Evolutionary conservation across 2,797 vertebrate species (phyloP), one percentile per base, ranked within the genome.

Genomic region (Parauchenoglanis ngamensis): DNA sequence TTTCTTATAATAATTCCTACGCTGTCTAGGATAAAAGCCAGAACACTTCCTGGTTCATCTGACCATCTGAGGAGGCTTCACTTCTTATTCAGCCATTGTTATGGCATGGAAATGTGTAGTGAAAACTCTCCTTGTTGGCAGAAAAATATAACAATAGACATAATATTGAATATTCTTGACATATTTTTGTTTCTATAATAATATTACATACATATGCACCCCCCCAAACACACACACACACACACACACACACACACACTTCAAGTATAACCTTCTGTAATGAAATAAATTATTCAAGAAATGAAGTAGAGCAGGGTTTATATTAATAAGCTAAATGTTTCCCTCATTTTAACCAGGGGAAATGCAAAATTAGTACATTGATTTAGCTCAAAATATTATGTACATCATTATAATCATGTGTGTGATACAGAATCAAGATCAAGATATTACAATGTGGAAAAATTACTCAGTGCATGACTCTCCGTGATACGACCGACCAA

Each of bases 381-480:
- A 87, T 88, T 77, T 83, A 77, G 56, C 59, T 67, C 1, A 75
- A 85, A 86, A 82, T 85, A 70, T 72, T 86, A 61, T 68, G 56
- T 75, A 61, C 61, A 61, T 83, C 35, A 73, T 21, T 85, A 83
- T 87, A 73, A 84, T 76, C 31, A 49, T 70, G 57, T 67, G 70
- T 88, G 59, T 57, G 67, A 87, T 63, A 82, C 52, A 72, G 68
- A 86, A 86, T 87, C 63, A 49, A 89, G 80, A 81, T 86, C 72
- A 52, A 40, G 25, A 84, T 85, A 82, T 84, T 85, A 73, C 10
- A 83, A 3, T 40, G 1, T 49, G 44, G 44, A 57, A 63, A 78
- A 90, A 88, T 89, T 91, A 87, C 49, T n/a, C 63, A 28, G 63
- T 77, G 80, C 75, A 65, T 44, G 85, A 46, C 40, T 89, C 61